Conservation (phyloP, 2,888 invertebrate species). For the Cephonodes hylas region DNA sequence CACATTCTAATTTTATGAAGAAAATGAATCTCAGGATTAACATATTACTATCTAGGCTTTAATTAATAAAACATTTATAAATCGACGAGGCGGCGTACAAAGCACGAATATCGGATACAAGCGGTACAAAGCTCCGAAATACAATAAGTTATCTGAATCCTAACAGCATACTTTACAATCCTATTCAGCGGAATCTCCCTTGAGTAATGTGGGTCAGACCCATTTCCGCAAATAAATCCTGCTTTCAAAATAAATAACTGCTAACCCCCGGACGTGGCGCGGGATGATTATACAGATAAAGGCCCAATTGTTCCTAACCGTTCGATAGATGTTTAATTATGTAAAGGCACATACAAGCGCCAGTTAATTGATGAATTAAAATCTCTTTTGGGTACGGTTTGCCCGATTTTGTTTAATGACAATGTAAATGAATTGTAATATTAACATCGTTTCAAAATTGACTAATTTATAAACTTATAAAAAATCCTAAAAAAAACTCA, state of each 20-base stretch:
- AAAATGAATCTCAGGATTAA: no score
- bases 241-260: conserved; percentile 72
- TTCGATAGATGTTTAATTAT: conserved; percentile 9
- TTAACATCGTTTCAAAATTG: not conserved
- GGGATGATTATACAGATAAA: conserved; percentile 45
- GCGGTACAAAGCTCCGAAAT: conserved; percentile 44
- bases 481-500: not conserved
- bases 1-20: no score
- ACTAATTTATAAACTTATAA: not conserved
- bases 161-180: conserved; percentile 65
- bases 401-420: not conserved
- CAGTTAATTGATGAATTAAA: conserved; percentile 2
- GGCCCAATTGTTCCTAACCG: conserved; percentile 48
- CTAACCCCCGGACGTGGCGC: conserved; percentile 42
- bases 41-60: no score
- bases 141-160: conserved; percentile 65
- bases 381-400: not conserved
- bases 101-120: conserved; percentile 20
- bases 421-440: not conserved
- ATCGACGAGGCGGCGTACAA: conserved; percentile 8
- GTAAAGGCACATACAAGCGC: not conserved
- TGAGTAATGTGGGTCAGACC: conserved; percentile 74
- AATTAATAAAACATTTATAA: not conserved
- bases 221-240: conserved; percentile 74
- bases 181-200: conserved; percentile 71